phyloP scores from a whole-genome alignment of 2,797 vertebrate species.

The Babyrousa celebensis region DNA sequence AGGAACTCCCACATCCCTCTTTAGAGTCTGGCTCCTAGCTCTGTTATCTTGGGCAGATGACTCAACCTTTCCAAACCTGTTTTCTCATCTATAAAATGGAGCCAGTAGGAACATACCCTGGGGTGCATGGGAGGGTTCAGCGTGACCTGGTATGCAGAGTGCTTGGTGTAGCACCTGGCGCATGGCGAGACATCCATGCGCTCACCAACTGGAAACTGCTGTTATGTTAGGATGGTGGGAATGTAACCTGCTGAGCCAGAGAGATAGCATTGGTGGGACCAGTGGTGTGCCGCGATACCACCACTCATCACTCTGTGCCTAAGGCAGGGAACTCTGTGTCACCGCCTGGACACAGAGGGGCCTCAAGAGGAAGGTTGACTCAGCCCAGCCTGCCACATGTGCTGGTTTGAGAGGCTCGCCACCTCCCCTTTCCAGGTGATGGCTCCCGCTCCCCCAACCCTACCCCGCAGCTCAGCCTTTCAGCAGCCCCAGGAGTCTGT shows the following conservation, averaged over 20 bases:
- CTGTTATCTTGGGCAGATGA: neutral
- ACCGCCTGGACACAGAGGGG: neutral
- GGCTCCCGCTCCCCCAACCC: neutral
- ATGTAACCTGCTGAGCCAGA: no score
- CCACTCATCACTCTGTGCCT: neutral
- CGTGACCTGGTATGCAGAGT: neutral
- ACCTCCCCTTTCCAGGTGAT: neutral
- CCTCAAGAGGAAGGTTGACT: neutral
- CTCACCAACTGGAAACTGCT: neutral
- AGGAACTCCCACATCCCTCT: neutral
- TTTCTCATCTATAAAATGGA: neutral
- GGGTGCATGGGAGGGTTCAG: neutral
- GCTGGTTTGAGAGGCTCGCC: neutral
- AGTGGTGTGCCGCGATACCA: neutral
- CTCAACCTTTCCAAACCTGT: neutral
- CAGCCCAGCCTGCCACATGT: no score
- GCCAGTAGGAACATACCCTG: neutral
- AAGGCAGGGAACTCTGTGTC: neutral
- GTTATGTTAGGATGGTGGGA: neutral
- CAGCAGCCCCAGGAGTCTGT: neutral
- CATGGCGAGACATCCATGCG: accelerated
- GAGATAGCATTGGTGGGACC: neutral
- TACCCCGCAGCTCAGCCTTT: neutral
- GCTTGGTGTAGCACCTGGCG: accelerated
- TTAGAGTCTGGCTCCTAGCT: neutral